Evolutionary conservation across 1,140 invertebrate genomes (phyloP).

Genomic region (Colletes latitarsis): DNA sequence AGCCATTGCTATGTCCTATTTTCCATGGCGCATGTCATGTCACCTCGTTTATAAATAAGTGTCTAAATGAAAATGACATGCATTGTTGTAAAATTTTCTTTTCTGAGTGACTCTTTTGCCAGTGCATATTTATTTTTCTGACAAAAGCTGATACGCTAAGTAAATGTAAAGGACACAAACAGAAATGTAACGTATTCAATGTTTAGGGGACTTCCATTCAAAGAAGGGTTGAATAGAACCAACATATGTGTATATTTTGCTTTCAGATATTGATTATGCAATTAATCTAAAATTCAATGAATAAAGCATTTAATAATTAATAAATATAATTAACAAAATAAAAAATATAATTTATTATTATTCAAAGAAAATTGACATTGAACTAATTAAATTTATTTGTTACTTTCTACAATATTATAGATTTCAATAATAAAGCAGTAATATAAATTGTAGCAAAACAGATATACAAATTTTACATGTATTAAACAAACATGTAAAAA

Average conservation of each 20-base stretch:
- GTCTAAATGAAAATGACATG: slow-evolving; percentile 25
- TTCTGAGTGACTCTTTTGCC: not conserved
- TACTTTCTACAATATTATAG: not conserved
- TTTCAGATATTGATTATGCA: slow-evolving; percentile 25
- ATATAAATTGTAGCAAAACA: not conserved
- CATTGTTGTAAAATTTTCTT: not conserved
- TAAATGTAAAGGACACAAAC: not conserved
- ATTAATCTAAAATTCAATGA: not conserved
- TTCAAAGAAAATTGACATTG: not conserved
- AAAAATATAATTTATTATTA: not conserved
- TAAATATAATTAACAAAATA: not conserved
- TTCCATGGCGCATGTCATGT: slow-evolving; percentile 61
- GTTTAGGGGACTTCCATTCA: not conserved
- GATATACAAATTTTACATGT: too few relatives aligned
- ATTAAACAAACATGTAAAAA: not conserved
- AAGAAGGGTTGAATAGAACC: not conserved
- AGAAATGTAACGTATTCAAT: not conserved
- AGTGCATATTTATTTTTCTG: not conserved
- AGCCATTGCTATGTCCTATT: slow-evolving; percentile 56
- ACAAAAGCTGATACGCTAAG: not conserved
- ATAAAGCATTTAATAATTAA: not conserved
- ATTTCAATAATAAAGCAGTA: not conserved
- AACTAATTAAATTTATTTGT: not conserved
- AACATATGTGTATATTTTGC: not conserved
- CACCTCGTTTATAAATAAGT: slow-evolving; percentile 53